Conservation (phyloP, 2,113 vertebrate genomes). For the Cheirogaleus medius region DNA sequence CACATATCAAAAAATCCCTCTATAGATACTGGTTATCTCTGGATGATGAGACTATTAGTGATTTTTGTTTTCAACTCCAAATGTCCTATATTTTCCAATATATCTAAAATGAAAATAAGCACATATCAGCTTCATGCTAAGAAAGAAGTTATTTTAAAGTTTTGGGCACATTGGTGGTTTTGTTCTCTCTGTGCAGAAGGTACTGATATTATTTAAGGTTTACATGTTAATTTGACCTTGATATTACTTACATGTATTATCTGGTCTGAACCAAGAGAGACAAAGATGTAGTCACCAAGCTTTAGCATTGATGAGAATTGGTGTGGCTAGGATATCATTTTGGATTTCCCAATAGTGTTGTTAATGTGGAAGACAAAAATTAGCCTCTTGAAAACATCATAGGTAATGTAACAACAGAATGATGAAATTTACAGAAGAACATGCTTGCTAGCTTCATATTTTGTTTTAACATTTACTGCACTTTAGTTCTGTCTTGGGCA, state of each 20-base stretch:
- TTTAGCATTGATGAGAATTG: background rate
- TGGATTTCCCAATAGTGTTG: background rate
- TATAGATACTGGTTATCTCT: background rate
- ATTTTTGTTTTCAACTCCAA: background rate
- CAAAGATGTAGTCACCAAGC: background rate
- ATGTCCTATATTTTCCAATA: background rate
- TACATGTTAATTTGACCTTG: background rate
- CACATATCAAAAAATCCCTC: background rate
- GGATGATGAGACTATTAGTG: background rate
- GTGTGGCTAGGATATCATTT: background rate
- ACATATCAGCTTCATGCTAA: background rate
- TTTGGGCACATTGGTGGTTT: background rate
- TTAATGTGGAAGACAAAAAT: background rate
- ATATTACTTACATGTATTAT: background rate
- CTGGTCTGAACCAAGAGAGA: background rate
- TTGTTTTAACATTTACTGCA: background rate
- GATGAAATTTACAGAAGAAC: conserved; percentile 6
- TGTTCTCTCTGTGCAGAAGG: background rate
- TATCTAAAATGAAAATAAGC: background rate
- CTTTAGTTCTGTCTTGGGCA: background rate
- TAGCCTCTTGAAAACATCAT: background rate
- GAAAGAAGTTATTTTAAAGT: conserved; percentile 1
- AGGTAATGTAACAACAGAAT: background rate
- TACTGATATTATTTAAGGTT: background rate
- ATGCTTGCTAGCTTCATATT: background rate